A percentile compares a stretch with the other conserved stretches of the same genome.
These are phyloP conservation scores for Phalloptychus januarius DNA, from an alignment of 2,797 vertebrate species.

Conservation along the genomic window DNA sequence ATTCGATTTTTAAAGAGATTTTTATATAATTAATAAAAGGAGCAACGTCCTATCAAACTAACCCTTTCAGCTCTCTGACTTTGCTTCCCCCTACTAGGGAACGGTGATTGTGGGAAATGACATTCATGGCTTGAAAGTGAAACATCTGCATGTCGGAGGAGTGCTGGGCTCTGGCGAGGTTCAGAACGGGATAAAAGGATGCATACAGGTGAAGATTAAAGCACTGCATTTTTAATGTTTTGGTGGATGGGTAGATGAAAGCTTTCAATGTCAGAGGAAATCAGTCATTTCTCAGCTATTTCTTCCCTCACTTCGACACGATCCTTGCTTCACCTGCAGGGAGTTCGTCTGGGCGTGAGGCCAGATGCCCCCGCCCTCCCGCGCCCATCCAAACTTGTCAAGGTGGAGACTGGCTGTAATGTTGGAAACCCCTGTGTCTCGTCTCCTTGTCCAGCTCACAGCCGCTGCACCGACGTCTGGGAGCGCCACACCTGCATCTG, in stretches of 20 bases:
- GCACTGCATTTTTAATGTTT: background rate
- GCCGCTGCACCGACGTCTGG: slow-evolving; percentile 90
- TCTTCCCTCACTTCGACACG: background rate
- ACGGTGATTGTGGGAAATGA: slow-evolving; percentile 93
- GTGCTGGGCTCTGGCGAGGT: slow-evolving; percentile 88
- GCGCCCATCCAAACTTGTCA: slow-evolving; percentile 85
- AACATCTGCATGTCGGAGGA: slow-evolving; percentile 94
- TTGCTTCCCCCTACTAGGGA: slow-evolving; percentile 79
- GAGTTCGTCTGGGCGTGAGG: slow-evolving; percentile 89
- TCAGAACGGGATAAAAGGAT: slow-evolving; percentile 91
- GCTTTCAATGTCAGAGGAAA: slow-evolving; percentile 10
- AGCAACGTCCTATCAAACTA: background rate
- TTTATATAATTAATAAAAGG: background rate
- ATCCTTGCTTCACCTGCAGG: slow-evolving; percentile 73
- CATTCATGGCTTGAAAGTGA: slow-evolving; percentile 94
- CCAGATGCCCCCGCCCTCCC: slow-evolving; percentile 83
- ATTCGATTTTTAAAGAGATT: background rate
- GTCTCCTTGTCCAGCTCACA: slow-evolving; percentile 89
- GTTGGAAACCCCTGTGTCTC: slow-evolving; percentile 87
- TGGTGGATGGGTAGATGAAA: background rate
- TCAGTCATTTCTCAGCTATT: background rate
- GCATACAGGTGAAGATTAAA: slow-evolving; percentile 89
- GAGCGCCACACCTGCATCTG: slow-evolving; percentile 90
- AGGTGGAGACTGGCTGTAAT: slow-evolving; percentile 89
- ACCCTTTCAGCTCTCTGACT: background rate